Base-by-base conservation (phyloP, 2,797 vertebrate species). In the Rhinogobio ventralis region DNA sequence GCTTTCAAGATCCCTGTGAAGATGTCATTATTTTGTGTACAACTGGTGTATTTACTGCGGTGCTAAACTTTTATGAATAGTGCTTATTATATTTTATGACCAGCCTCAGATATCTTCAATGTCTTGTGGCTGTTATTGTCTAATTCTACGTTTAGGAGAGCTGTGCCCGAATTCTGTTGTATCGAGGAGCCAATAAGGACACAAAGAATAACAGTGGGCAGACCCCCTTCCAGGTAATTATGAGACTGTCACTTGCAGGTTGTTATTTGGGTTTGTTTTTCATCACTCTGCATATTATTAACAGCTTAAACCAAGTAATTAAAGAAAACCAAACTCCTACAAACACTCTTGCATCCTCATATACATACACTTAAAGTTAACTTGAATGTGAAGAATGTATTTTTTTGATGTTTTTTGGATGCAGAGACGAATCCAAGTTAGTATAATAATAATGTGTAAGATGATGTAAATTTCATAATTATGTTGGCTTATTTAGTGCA, bases 151-250 rank as follows among this genome's bases (percentile, higher is more conserved):
- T 90, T 86, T 92, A 98, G 97, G 97, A 98, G 93, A 97, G 95
- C 92, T 97, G 96, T 89, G 96, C 96, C 64, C 94, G 97, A 42
- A 96, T 98, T 88, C 94, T 98, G 33, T 95, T 98, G 14, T 98
- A 98, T 88, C 92, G 97, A 0, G 97, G 97, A 76, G 96, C 97
- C 64, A 97, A 94, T 88, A 98, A 97, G 91, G 96, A 97, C 49
- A 95, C 95, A 84, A 98, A 98, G 91, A 98, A 98, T 89, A 97
- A 97, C 93, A 95, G 93, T 1, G 96, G 97, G 33, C 97, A 98
- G 94, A 98, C 96, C 0, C 93, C 97, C 20, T 98, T 98, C 90
- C 97, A 98, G 97, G 97, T 98, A 90, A 94, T 78, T 68, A 45
- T 42, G 23, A 68, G 46, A 23, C 30, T 69, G 19, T 4, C 46